phyloP scores from a whole-genome alignment of 2,888 invertebrate species.

The Desoria tigrina region DNA sequence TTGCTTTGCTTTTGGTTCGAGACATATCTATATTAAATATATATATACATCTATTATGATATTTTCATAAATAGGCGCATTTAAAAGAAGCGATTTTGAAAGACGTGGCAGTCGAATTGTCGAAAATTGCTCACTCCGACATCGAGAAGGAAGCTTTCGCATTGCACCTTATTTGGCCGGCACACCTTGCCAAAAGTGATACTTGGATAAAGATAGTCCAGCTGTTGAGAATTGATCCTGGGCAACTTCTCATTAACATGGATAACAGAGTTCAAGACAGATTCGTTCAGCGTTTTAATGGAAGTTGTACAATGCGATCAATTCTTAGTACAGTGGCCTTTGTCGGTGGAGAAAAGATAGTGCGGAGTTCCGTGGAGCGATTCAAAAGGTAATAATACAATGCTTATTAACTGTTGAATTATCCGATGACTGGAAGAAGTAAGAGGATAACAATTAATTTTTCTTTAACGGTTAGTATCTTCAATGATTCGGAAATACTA shows the following conservation, averaged over 20 bases:
- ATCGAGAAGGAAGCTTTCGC: constrained; percentile 13
- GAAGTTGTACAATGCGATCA: constrained; percentile 22
- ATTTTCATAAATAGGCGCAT: constrained; percentile 5
- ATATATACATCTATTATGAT: too few relatives aligned
- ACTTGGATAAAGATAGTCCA: constrained; percentile 71
- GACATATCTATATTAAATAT: too few relatives aligned
- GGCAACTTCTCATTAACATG: constrained; percentile 62
- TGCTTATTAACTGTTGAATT: neutral
- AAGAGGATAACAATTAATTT: too few relatives aligned
- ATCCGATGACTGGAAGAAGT: too few relatives aligned
- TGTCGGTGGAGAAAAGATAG: constrained; percentile 19
- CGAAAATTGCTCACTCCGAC: too few relatives aligned
- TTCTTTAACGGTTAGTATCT: constrained; percentile 55
- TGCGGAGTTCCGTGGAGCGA: constrained; percentile 30
- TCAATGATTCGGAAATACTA: constrained; percentile 68
- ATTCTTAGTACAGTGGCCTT: constrained; percentile 34
- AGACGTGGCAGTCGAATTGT: neutral
- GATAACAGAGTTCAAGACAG: constrained; percentile 56
- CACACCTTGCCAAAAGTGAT: constrained; percentile 61
- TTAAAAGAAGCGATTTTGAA: constrained; percentile 23
- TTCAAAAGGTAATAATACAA: constrained; percentile 24
- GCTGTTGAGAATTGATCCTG: constrained; percentile 64
- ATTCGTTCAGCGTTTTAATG: constrained; percentile 63
- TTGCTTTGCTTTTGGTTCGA: too few relatives aligned
- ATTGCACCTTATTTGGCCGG: constrained; percentile 41